phyloP scores from a whole-genome alignment of 1,140 invertebrate genomes.

The Elymnias hypermnestra region DNA sequence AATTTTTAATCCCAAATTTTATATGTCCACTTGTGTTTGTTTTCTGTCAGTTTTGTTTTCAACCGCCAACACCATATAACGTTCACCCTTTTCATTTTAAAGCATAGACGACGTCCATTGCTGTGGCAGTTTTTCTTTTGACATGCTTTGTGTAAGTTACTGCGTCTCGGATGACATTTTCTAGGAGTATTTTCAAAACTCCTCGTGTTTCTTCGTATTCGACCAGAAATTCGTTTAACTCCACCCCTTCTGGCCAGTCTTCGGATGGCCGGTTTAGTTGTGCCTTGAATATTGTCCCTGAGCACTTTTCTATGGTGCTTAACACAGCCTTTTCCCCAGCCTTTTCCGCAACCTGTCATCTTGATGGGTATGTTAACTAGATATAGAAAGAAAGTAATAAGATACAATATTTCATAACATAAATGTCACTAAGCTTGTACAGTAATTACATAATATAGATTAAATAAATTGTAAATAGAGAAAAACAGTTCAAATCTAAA shows the following conservation, averaged over 20 bases:
- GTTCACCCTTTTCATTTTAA: conserved; percentile 88
- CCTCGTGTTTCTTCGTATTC: conserved; percentile 76
- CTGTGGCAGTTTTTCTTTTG: too few relatives aligned
- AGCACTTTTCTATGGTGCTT: conserved; percentile 80
- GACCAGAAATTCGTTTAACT: conserved; percentile 79
- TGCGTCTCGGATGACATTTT: too few relatives aligned
- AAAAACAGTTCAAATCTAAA: too few relatives aligned
- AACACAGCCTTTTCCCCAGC: conserved; percentile 44
- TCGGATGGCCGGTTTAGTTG: conserved; percentile 48
- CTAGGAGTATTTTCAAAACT: too few relatives aligned
- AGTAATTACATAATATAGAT: too few relatives aligned
- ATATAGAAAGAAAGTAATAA: too few relatives aligned
- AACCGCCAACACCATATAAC: conserved; percentile 81
- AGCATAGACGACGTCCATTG: conserved; percentile 92
- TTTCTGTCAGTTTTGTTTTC: background rate
- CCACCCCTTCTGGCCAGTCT: conserved; percentile 78
- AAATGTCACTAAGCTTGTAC: too few relatives aligned
- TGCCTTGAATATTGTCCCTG: conserved; percentile 46
- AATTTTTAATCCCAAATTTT: background rate
- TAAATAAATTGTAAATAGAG: too few relatives aligned
- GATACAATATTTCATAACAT: too few relatives aligned
- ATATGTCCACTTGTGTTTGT: too few relatives aligned
- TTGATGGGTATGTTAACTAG: conserved; percentile 14
- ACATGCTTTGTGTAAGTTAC: conserved; percentile 87
- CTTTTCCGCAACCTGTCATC: conserved; percentile 54